These are phyloP conservation scores for Portevinia maculata DNA, from an alignment of 2,888 invertebrate genomes.

Conservation along the genomic window DNA sequence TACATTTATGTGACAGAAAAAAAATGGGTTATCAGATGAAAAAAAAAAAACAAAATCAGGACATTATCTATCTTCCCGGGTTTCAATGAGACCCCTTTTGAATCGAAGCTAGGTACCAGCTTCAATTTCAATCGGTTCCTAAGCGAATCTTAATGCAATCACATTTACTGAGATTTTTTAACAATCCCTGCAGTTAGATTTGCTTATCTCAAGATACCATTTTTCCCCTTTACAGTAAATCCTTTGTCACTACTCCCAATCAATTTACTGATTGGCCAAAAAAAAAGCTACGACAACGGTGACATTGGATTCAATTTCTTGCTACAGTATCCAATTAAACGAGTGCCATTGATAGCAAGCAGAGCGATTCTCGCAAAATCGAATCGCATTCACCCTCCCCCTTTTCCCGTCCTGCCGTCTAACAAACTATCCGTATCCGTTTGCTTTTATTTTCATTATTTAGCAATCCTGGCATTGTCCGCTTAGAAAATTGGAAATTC, in stretches of 20 bases:
- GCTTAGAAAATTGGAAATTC: conserved; percentile 47
- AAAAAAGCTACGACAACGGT: conserved; percentile 6
- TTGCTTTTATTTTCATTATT: conserved; percentile 37
- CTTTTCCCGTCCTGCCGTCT: neutral
- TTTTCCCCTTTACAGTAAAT: conserved; percentile 1
- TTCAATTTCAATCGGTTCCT: neutral
- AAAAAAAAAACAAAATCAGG: too few species aligned
- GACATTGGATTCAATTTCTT: conserved; percentile 62
- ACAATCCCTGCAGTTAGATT: conserved; percentile 14
- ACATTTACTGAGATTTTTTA: neutral
- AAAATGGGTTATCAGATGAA: too few species aligned
- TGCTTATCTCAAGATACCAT: conserved; percentile 16
- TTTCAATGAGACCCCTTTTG: too few species aligned
- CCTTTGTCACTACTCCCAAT: neutral
- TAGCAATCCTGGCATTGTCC: conserved; percentile 20
- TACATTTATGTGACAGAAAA: too few species aligned
- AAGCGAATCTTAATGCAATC: neutral
- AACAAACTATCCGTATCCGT: conserved; percentile 31
- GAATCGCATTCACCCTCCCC: conserved; percentile 43
- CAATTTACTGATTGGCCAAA: conserved; percentile 34
- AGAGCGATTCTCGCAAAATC: conserved; percentile 61
- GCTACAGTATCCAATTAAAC: conserved; percentile 55
- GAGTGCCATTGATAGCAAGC: conserved; percentile 53
- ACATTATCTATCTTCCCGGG: too few species aligned
- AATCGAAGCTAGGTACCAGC: too few species aligned